These are phyloP conservation scores for Sebastes paucispinis DNA, from an alignment of 2,797 vertebrate genomes.

Conservation along the genomic window DNA sequence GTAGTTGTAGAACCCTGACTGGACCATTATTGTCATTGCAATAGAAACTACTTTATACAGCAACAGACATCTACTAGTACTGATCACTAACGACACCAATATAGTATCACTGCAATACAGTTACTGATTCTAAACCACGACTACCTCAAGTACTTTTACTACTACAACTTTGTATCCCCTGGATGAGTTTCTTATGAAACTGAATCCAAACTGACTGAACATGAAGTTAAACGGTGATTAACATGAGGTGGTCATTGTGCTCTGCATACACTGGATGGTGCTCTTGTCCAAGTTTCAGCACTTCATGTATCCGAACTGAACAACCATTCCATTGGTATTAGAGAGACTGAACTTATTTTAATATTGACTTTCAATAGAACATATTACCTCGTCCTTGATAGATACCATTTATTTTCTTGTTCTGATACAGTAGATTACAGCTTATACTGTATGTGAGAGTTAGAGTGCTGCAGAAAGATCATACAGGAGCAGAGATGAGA, in stretches of 20 bases:
- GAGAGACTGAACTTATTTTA: not conserved
- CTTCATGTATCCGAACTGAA: not conserved
- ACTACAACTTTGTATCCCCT: no score
- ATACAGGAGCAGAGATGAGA: not conserved
- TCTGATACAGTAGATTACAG: not conserved
- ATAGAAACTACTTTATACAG: not conserved
- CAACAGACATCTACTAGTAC: not conserved
- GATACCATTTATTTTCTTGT: not conserved
- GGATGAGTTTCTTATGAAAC: no score
- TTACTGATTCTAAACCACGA: no score
- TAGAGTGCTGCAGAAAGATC: not conserved
- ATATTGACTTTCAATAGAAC: no score
- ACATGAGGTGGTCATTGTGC: not conserved
- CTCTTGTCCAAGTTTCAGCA: not conserved
- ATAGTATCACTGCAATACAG: not conserved
- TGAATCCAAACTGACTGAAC: not conserved
- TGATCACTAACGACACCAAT: not conserved
- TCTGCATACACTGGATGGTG: conserved; percentile 51
- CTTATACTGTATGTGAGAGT: not conserved
- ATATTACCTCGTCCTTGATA: not conserved
- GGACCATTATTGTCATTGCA: not conserved
- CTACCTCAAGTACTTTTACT: no score
- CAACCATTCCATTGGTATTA: not conserved
- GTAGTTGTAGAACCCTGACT: not conserved
- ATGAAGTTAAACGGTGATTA: rapidly evolving